These are phyloP conservation scores for Coilia nasus DNA, from an alignment of 2,797 vertebrate genomes.

Conservation along the genomic window DNA sequence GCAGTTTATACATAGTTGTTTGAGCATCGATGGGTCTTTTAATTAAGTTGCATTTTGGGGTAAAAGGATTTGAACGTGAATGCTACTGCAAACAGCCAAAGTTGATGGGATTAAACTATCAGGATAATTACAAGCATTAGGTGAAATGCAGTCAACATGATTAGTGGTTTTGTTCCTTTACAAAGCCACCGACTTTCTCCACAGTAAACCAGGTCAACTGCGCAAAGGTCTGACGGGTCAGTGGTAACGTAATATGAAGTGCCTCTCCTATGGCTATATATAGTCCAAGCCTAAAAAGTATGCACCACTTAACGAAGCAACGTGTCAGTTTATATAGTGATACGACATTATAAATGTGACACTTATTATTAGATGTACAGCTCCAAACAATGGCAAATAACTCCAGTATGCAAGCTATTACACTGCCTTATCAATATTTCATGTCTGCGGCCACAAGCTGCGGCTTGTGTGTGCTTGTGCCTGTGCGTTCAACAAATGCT, in stretches of 20 bases:
- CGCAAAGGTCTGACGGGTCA: background rate
- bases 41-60: background rate
- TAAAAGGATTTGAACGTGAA: conserved; percentile 9
- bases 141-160: conserved; percentile 3
- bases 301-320: background rate
- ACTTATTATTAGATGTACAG: background rate
- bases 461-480: background rate
- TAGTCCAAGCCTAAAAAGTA: background rate
- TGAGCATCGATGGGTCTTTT: background rate
- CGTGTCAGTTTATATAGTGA: background rate
- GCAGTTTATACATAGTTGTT: too few relatives aligned
- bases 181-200: background rate
- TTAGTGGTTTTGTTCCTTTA: background rate
- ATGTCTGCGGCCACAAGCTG: background rate
- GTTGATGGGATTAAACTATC: conserved; percentile 28
- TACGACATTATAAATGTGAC: background rate
- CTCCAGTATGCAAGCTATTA: background rate
- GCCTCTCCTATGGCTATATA: background rate
- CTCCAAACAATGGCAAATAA: background rate
- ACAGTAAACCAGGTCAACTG: background rate
- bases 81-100: conserved; percentile 7
- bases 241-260: conserved; percentile 8
- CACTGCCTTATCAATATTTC: background rate
- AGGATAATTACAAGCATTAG: conserved; percentile 42
- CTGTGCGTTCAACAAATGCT: background rate